Evolutionary conservation across 2,113 vertebrate species (phyloP).

Genomic region (Perca fluviatilis): DNA sequence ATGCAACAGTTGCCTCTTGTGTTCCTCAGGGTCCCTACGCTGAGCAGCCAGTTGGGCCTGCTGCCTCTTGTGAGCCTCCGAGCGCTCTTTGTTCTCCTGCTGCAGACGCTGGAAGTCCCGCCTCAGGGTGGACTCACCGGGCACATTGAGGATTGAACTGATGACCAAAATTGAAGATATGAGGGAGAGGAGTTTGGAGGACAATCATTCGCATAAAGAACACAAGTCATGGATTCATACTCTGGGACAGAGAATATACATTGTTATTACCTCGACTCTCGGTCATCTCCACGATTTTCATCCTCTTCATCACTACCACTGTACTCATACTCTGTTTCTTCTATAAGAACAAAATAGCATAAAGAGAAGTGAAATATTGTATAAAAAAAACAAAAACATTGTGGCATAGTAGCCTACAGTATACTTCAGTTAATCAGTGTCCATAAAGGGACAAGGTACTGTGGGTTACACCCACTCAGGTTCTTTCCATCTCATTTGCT

Average conservation of each 20-base stretch:
- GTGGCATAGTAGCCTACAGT: not conserved
- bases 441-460: not conserved
- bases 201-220: not conserved
- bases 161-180: not conserved
- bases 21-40: conserved; percentile 91
- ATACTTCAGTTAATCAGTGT: not conserved
- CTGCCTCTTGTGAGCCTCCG: conserved; percentile 89
- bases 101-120: conserved; percentile 93
- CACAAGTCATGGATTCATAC: not conserved
- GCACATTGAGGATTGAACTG: conserved; percentile 94
- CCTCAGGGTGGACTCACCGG: conserved; percentile 92
- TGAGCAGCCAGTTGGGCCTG: conserved; percentile 90
- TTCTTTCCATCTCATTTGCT: conserved; percentile 7
- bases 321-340: conserved; percentile 95
- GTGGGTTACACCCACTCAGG: not conserved
- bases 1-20: conserved; percentile 92
- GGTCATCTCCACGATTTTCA: conserved; percentile 91
- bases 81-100: conserved; percentile 94
- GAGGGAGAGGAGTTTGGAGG: not conserved
- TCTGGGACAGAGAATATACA: not conserved
- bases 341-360: conserved; percentile 69
- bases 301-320: conserved; percentile 95
- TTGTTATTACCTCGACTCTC: conserved; percentile 89
- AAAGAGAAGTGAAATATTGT: not conserved
- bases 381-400: not conserved